phyloP scores from a whole-genome alignment of 2,113 vertebrate species.

The Labeo catla region DNA sequence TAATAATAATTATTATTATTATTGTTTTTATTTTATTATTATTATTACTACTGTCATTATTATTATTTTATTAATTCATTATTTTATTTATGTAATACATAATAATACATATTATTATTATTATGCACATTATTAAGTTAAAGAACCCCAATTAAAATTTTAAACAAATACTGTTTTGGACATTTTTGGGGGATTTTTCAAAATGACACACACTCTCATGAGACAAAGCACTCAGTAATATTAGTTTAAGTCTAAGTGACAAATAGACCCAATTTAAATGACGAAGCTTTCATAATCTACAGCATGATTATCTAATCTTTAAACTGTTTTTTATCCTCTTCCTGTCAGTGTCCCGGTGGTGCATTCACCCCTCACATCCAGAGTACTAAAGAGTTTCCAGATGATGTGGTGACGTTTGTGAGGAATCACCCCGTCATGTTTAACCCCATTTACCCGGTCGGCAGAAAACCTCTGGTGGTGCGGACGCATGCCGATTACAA shows the following conservation, averaged over 20 bases:
- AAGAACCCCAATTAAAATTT: not conserved
- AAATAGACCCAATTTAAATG: not conserved
- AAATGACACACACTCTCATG: not conserved
- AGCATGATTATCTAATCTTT: not conserved
- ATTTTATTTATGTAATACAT: too few relatives aligned
- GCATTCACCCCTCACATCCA: conserved; percentile 93
- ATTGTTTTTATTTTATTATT: too few relatives aligned
- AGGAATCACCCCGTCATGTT: conserved; percentile 98
- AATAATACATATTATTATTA: too few relatives aligned
- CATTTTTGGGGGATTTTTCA: not conserved
- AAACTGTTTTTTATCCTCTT: not conserved
- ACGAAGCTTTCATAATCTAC: not conserved
- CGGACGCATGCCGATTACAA: conserved; percentile 91
- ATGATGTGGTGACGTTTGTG: conserved; percentile 96
- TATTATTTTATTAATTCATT: too few relatives aligned
- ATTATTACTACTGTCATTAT: too few relatives aligned
- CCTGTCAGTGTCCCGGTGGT: conserved; percentile 90
- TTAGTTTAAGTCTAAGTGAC: not conserved
- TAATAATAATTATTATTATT: too few relatives aligned
- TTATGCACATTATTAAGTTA: not conserved
- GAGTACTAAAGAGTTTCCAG: conserved; percentile 95
- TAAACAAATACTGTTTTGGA: not conserved
- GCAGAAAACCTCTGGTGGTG: conserved; percentile 88
- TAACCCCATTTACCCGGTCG: conserved; percentile 91
- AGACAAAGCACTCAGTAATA: not conserved